Evolutionary conservation across 2,888 invertebrate genomes (phyloP).

Genomic region (Saturnia japonica): DNA sequence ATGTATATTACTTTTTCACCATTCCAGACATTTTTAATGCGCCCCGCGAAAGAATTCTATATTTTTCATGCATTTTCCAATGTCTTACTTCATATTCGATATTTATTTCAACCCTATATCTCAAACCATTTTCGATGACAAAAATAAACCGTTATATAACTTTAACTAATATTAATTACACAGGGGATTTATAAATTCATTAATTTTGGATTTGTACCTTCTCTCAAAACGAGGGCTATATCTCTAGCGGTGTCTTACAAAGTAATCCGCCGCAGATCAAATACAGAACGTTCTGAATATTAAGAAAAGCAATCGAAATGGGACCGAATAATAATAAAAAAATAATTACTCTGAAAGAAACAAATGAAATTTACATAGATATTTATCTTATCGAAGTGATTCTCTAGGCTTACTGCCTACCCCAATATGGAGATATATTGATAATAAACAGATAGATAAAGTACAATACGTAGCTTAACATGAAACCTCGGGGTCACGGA

Average conservation of each 20-base stretch:
- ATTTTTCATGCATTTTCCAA: neutral
- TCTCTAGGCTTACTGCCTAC: neutral
- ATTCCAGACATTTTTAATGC: no score
- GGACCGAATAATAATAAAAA: no score
- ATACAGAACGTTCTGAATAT: neutral
- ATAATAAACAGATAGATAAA: conserved; percentile 11
- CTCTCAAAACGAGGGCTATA: neutral
- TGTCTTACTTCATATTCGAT: no score
- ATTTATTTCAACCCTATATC: no score
- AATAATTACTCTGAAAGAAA: no score
- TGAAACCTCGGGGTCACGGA: conserved; percentile 8
- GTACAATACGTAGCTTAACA: conserved; percentile 14
- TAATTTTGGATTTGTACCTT: neutral
- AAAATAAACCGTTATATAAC: no score
- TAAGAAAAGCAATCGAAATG: no score
- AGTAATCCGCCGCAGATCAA: neutral
- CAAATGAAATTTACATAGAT: neutral
- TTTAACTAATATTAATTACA: no score
- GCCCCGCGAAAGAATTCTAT: no score
- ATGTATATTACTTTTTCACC: no score
- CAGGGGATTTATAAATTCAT: no score
- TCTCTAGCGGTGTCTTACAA: neutral
- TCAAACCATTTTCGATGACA: no score
- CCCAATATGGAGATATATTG: neutral
- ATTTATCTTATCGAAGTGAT: neutral